Base-by-base conservation (phyloP, 2,888 invertebrate genomes). In the Dyspetes luteomarginatus region DNA sequence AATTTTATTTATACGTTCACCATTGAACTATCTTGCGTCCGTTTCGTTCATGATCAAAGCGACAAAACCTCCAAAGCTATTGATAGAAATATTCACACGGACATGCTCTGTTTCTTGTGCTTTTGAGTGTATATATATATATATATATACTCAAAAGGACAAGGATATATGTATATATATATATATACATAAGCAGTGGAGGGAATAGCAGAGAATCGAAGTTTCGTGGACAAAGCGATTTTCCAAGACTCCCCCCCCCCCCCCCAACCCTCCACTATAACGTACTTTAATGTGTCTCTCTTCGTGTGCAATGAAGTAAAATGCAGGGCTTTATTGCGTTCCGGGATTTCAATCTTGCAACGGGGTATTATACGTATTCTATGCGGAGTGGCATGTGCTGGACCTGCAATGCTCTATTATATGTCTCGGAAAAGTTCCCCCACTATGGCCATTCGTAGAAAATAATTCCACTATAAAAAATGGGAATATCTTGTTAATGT, bases 261-360 rank as follows among this genome's bases (percentile, higher is more conserved):
- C n/a, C n/a, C n/a, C n/a, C n/a, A n/a, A n/a, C n/a, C n/a, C n/a
- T n/a, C 80, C 67, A 76, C 80, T 76, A 80, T 80, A 80, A 80
- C 76, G 76, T 76, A 80, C 72, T 80, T 80, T 76, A 76, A 80
- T 80, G 80, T 80, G 76, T 19, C 48, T 5, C 48, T n/a, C 56
- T 67, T 72, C 67, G 76, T 76, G 80, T 76, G 80, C 80, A 76
- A 80, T 80, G 80, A 80, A 80, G 80, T 80, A 76, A 80, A 80
- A 80, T 76, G 76, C 80, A 62, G 65, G 72, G 72, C 67, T 76
- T 80, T 80, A 80, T 80, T 80, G 80, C 76, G 80, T 80, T 76
- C 71, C 76, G 45, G 80, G 72, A 62, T 80, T 80, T 80, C 80
- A 80, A 80, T 76, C 80, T 76, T 68, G 76, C 72, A 67, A 72